Evolutionary conservation across 1,140 invertebrate species (phyloP), one percentile per base, ranked within the genome.

Genomic region (Orchestia grillus): DNA sequence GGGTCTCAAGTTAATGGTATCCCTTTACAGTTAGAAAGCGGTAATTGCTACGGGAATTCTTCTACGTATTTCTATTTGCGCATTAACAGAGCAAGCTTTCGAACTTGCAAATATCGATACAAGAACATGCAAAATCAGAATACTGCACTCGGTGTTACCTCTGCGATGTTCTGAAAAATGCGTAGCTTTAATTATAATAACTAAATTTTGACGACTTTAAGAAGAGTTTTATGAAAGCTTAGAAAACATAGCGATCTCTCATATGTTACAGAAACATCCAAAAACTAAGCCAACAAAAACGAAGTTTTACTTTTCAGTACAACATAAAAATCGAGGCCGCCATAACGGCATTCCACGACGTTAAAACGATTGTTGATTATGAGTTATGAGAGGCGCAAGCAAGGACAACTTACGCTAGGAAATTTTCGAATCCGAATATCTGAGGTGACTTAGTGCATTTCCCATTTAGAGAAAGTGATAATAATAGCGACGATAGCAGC

Each of bases 381-480:
- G 88, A 90, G 88, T 90, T 90, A 90, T 90, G 88, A 36, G 88
- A 90, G 88, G 3, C 88, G 88, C 36, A 90, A 90, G 88, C 15
- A 36, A 42, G 41, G 41, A 90, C 4, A 1, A 41, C 88, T 44
- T 11, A 41, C 42, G 88, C 28, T 28, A 90, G 6, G 28, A 15
- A 90, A 36, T 41, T 90, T 77, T 36, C 3, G 15, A 77, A 77
- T 36, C 11, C 28, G 28, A 77, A 3, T 77, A 3, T 15, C 11
- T 28, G 28, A 3, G 3, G 62, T 77, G 15, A 77, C 36, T 53
- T 53, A 19, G 28, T 77, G 28, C 62, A 15, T 28, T 36, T 3
- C 62, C 3, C 11, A 15, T 28, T 28, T 77, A 15, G 36, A 15
- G 15, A 77, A 23, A 23, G 11, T 77, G 11, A 77, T 36, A 15